phyloP scores from a whole-genome alignment of 2,888 invertebrate genomes.

The Rambutsinella grinnellia region DNA sequence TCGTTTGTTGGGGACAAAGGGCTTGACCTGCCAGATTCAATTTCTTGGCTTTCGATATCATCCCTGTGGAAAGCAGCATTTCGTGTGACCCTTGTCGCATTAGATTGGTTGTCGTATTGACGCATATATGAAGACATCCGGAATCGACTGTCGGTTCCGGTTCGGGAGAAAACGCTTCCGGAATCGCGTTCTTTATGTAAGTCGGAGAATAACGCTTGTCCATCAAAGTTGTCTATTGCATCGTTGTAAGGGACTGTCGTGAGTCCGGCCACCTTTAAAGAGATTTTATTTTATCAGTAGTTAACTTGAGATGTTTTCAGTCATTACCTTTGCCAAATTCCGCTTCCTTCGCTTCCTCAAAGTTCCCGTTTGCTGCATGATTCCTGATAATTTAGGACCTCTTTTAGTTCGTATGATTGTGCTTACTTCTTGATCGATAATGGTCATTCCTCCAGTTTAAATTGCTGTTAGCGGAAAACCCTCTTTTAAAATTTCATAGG shows the following conservation, averaged over 20 bases:
- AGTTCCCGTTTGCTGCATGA: conserved; percentile 45
- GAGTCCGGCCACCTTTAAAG: conserved; percentile 21
- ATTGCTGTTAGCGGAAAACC: no score
- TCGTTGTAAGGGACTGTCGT: conserved; percentile 20
- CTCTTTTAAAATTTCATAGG: no score
- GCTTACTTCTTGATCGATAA: no score
- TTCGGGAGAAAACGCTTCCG: background rate
- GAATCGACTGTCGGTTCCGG: background rate
- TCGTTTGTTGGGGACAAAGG: background rate
- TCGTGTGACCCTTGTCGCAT: conserved; percentile 16
- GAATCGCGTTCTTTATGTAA: background rate
- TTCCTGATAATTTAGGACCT: no score
- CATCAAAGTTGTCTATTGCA: background rate
- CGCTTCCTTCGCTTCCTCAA: conserved; percentile 27
- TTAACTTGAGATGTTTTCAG: no score
- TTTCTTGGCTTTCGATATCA: background rate
- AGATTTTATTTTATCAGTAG: background rate
- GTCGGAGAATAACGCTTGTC: background rate
- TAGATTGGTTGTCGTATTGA: background rate
- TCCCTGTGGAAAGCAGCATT: conserved; percentile 9
- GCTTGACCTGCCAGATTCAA: background rate
- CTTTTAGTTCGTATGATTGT: no score
- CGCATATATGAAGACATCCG: background rate
- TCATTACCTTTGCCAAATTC: conserved; percentile 41
- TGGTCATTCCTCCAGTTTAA: no score